These are phyloP conservation scores for Taxidea taxus DNA, from an alignment of 2,113 vertebrate genomes.

Conservation along the genomic window DNA sequence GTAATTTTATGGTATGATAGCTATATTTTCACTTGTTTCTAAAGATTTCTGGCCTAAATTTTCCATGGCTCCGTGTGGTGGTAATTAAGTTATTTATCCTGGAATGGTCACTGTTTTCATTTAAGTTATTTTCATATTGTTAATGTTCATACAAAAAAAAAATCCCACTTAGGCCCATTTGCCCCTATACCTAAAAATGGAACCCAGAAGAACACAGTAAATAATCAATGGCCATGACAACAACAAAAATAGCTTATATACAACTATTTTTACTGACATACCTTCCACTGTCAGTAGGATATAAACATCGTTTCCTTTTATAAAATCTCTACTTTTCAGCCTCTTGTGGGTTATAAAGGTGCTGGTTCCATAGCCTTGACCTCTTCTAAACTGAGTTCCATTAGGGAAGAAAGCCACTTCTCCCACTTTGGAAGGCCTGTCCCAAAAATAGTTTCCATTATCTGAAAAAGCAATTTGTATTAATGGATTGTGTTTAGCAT, in stretches of 20 bases:
- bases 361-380: constrained; percentile 81
- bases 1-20: neutral
- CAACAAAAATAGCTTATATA: neutral
- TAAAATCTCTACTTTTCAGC: constrained; percentile 87
- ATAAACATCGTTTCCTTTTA: constrained; percentile 88
- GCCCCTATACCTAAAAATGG: constrained; percentile 6
- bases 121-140: constrained; percentile 42
- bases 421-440: constrained; percentile 88
- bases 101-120: neutral
- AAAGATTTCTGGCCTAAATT: neutral
- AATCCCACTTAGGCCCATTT: neutral
- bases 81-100: constrained; percentile 28
- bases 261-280: constrained; percentile 67
- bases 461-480: constrained; percentile 62
- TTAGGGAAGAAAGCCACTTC: constrained; percentile 77
- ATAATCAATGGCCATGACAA: neutral
- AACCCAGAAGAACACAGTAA: neutral
- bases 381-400: constrained; percentile 85
- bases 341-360: constrained; percentile 86
- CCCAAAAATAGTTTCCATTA: constrained; percentile 83
- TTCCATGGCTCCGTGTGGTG: neutral
- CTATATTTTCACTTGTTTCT: constrained; percentile 14
- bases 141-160: neutral
- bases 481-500: neutral
- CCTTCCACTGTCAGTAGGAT: constrained; percentile 90